A percentile compares a stretch with the other conserved stretches of the same genome.
These are phyloP conservation scores for Turritopsis rubra DNA, from an alignment of 30 jellyfish, hydroid and myxozoan genomes.

Conservation along the genomic window DNA sequence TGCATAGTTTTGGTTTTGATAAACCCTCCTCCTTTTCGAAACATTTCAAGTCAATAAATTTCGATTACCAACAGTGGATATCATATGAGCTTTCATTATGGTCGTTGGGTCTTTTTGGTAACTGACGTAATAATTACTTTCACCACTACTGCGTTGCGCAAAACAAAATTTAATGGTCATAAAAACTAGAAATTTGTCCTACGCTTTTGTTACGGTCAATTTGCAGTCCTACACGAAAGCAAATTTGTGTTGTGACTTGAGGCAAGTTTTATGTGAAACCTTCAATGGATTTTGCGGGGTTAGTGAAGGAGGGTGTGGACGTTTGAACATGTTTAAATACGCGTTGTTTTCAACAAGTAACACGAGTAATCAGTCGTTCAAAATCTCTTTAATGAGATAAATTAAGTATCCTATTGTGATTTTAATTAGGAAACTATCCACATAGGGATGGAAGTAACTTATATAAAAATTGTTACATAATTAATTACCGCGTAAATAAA, in stretches of 20 bases:
- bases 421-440: neutral
- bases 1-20: too few species aligned
- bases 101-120: neutral
- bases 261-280: neutral
- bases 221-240: neutral
- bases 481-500: neutral
- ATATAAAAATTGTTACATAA: neutral
- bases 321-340: neutral
- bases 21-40: too few species aligned
- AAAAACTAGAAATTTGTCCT: neutral
- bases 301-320: neutral
- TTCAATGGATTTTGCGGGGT: neutral
- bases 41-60: too few species aligned
- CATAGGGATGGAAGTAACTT: neutral
- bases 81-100: neutral
- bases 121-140: neutral
- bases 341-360: too few species aligned
- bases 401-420: neutral
- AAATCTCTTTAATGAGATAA: neutral
- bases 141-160: neutral
- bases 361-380: neutral
- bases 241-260: neutral
- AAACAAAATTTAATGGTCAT: too few species aligned
- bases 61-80: too few species aligned
- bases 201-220: neutral